Evolutionary conservation across 2,797 vertebrate species (phyloP).

Genomic region (Sylvilagus floridanus): DNA sequence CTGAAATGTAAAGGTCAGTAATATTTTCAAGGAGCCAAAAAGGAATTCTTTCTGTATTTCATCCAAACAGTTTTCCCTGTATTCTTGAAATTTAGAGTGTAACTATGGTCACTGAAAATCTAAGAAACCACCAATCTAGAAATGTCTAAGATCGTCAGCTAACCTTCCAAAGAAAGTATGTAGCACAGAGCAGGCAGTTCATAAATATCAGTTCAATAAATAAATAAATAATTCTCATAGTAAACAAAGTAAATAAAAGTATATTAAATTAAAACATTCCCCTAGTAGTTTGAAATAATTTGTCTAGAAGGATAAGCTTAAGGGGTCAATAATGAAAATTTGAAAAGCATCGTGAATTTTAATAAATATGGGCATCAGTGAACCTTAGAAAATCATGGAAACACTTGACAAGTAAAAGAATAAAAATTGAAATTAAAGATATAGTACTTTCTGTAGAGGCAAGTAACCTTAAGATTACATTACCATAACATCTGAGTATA

Average conservation of each 20-base stretch:
- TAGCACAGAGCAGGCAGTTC: not conserved
- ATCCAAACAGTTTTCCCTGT: not conserved
- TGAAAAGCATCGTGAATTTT: not conserved
- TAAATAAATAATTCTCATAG: not conserved
- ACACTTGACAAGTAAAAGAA: not conserved
- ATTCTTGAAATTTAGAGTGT: not conserved
- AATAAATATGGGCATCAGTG: not conserved
- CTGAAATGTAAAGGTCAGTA: constrained; percentile 10
- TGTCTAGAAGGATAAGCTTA: not conserved
- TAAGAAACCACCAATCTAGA: not conserved
- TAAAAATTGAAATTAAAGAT: not conserved
- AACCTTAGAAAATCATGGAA: not conserved
- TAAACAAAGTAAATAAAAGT: constrained; percentile 3
- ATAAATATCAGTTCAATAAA: not conserved
- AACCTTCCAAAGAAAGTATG: not conserved
- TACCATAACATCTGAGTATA: not conserved
- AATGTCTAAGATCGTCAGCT: not conserved
- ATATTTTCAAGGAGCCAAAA: constrained; percentile 3
- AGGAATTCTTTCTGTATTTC: not conserved
- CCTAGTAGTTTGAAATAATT: not conserved
- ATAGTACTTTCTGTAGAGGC: not conserved
- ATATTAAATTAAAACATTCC: not conserved
- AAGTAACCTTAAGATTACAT: not conserved
- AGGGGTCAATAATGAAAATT: not conserved
- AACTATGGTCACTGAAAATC: not conserved